Base-by-base conservation (phyloP, 2,888 invertebrate species). In the Drosophila colorata region DNA sequence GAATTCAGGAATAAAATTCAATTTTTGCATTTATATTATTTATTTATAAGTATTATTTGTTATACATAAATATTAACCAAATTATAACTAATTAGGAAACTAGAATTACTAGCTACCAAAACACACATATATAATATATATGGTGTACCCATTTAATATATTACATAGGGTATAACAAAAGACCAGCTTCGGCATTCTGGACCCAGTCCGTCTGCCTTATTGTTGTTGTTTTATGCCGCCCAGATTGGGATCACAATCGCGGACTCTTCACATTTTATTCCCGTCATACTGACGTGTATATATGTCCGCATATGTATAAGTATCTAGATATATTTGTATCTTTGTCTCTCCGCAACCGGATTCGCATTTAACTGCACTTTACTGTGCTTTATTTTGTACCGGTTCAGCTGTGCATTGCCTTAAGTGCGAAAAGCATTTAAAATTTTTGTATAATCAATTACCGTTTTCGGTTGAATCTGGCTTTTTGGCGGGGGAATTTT, bases 321-420 rank as follows among this genome's bases (percentile, higher is more conserved):
- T 33, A 20, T 25, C 3, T 51, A 25, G 4, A 8, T 43, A 33
- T 25, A 23, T 44, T 44, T 23, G 13, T 33, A 33, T 23, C 25
- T 23, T 25, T 25, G 14, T 43, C 11, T 51, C 18, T 43, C 8
- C 25, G 49, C 71, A 83, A 83, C 83, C 83, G 83, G 83, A 83
- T 83, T 74, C 78, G 38, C 65, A 53, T 74, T 87, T 79, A 87
- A 87, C 83, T 87, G 83, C 83, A 83, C 74, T 85, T 69, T 61
- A 47, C 23, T 64, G 60, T 44, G 51, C 64, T 74, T 86, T 68
- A 35, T 63, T 53, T 51, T 57, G 66, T 68, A 79, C 86, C 77
- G 83, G 88, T 86, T 84, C 58, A 38, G 46, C 37, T 59, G 47
- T 66, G 48, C 47, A 13, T 66, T 56, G 69, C 78, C 83, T 68